phyloP scores from a whole-genome alignment of 1,140 invertebrate species.

The Heterodera schachtii region DNA sequence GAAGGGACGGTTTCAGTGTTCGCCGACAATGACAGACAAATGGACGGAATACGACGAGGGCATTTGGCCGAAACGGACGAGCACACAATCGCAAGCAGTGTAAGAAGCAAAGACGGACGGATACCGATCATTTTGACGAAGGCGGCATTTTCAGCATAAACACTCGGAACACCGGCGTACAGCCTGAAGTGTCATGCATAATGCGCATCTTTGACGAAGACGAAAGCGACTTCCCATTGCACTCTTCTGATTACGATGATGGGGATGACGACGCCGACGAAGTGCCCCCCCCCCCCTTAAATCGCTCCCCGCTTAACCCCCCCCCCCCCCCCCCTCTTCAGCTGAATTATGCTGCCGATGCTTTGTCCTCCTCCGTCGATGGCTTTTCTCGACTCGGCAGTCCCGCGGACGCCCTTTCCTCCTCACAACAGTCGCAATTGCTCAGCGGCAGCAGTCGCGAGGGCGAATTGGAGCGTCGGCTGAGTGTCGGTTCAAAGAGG shows the following conservation, averaged over 20 bases:
- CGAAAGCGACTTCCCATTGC: slow-evolving; percentile 11
- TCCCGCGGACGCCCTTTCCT: background rate
- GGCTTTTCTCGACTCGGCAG: slow-evolving; percentile 10
- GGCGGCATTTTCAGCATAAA: too few relatives aligned
- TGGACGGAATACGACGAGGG: slow-evolving; percentile 12
- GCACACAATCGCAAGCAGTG: slow-evolving; percentile 15
- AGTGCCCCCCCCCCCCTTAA: background rate
- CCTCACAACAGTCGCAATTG: slow-evolving; percentile 2
- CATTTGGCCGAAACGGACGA: slow-evolving; percentile 25
- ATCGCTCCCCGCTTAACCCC: background rate
- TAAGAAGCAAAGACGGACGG: slow-evolving; percentile 15
- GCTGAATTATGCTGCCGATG: background rate
- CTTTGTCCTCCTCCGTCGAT: slow-evolving; percentile 17
- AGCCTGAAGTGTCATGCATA: slow-evolving; percentile 56
- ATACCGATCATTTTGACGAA: background rate
- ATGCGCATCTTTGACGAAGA: slow-evolving; percentile 42
- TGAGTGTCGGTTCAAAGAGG: slow-evolving; percentile 28
- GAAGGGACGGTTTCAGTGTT: slow-evolving; percentile 11
- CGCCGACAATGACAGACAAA: slow-evolving; percentile 1
- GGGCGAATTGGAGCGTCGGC: slow-evolving; percentile 18
- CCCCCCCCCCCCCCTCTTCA: background rate
- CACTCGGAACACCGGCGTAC: slow-evolving; percentile 42
- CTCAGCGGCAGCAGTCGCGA: slow-evolving; percentile 24
- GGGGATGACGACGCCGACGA: background rate
- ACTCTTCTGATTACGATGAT: slow-evolving; percentile 19